Base-by-base conservation (phyloP, 92 coral and sea anemone genomes). In the Porites cylindrica region DNA sequence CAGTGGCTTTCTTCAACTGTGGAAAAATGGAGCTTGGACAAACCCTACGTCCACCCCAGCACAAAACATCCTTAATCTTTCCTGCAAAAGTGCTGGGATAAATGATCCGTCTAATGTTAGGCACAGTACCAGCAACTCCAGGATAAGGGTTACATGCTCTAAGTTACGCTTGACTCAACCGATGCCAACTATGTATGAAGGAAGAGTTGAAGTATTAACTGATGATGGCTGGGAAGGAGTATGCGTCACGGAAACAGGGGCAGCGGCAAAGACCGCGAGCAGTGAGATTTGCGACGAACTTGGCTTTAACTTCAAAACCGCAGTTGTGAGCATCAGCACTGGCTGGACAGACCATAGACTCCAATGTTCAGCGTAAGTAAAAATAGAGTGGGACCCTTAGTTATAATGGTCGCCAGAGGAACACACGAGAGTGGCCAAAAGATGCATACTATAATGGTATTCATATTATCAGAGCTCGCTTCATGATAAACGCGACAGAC, bases 101-200 rank as follows among this genome's bases (percentile, higher is more conserved):
- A 10, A 10, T 76, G 9, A 24, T 29, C 61, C 80, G 7, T 4
- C 17, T 19, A 1, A 12, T 76, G 66, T 76, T 20, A 21, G 43
- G 66, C 66, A 58, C 11, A 56, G 51, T 1, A 8, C 47, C 21
- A 32, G 51, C 5, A 32, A 4, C 19, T 70, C 75, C 16, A 47
- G n/a, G 51, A 11, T 71, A 67, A 0, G 20, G 32, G 66, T 85
- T 2, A 32, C 68, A 14, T 85, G 89, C 61, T 63, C 84, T 13
- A 77, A 52, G 59, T 51, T 85, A 12, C 89, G 89, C 13, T 78
- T 85, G 16, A 72, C 76, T 0, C 19, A 77, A 6, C 70, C 72
- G 14, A 77, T 51, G 23, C 70, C 82, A 26, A 85, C 89, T 24
- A 10, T 8, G 12, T 85, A 65, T 51, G 89, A 86, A 54, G 90